Percentiles rank a stretch among this genome's conserved stretches.
phyloP scores from a whole-genome alignment of 64 coral and sea anemone species.

The Catalaphyllia jardinei region DNA sequence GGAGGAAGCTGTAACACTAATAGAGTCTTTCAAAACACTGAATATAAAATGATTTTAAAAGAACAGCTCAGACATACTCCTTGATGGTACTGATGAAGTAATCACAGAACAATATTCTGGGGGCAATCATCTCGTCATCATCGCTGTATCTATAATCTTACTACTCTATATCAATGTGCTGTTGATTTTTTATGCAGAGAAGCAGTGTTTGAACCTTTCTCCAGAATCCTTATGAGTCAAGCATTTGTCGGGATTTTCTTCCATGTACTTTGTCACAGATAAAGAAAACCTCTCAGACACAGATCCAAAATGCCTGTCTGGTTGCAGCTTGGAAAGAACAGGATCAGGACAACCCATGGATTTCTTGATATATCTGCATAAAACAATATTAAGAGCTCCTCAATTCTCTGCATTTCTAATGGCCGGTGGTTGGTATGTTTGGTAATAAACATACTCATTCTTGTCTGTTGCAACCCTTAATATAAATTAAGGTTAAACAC shows the following conservation, averaged over 20 bases:
- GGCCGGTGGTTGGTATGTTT: too few relatives aligned
- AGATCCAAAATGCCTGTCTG: slow-evolving; percentile 77
- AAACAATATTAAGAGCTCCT: not conserved
- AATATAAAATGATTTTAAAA: too few relatives aligned
- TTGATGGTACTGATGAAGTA: too few relatives aligned
- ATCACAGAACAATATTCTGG: not conserved
- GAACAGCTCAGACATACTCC: too few relatives aligned
- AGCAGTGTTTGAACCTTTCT: not conserved
- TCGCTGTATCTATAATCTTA: too few relatives aligned
- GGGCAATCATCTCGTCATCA: not conserved
- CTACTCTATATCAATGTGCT: too few relatives aligned
- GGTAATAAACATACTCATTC: too few relatives aligned
- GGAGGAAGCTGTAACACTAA: too few relatives aligned
- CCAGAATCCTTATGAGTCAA: slow-evolving; percentile 54
- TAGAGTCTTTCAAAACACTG: too few relatives aligned
- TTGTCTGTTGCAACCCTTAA: too few relatives aligned
- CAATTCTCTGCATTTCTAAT: too few relatives aligned
- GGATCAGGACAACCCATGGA: slow-evolving; percentile 58
- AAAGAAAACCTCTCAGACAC: slow-evolving; percentile 80
- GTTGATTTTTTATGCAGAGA: not conserved
- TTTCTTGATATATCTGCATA: slow-evolving; percentile 69
- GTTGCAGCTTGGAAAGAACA: slow-evolving; percentile 75
- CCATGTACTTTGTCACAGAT: slow-evolving; percentile 70
- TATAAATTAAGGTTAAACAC: too few relatives aligned
- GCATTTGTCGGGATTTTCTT: slow-evolving; percentile 73